Evolutionary conservation across 1,140 invertebrate genomes (phyloP), one percentile per base, ranked within the genome.

Genomic region (Camponotus floridanus): DNA sequence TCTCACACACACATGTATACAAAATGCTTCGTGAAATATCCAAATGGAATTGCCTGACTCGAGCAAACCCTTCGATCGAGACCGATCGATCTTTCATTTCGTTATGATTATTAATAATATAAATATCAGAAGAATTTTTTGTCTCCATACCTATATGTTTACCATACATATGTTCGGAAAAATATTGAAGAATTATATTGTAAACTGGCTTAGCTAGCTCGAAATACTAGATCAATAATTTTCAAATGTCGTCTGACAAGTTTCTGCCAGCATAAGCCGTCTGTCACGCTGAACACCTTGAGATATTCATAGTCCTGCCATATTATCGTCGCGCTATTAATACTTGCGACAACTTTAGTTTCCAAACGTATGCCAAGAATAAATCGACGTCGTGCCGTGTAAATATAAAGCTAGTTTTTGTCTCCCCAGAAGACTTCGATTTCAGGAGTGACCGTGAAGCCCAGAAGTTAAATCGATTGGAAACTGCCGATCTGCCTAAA

Each of bases 281-380:
- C 84, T 76, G 71, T 80, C 79, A 76, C 65, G 39, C 51, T 57
- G 76, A 88, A 88, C 74, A 86, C 91, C 90, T 92, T 91, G 90
- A 90, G 85, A 85, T 93, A 93, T 93, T 92, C 91, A 92, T 93
- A 93, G 80, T 76, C 13, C 48, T 68, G 79, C 57, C 78, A 67
- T 87, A 86, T 42, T 61, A 84, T 79, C 85, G 78, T 55, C 57
- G 51, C 71, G 59, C 70, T 88, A 89, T 90, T 88, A 88, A 90
- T 90, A 92, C 78, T 80, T 31, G 42, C 62, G 80, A 65, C 84
- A 76, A 88, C 85, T 89, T 88, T 88, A 87, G 89, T 84, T 86
- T 51, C 86, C 67, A 33, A 70, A 57, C 67, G 59, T 73, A 78
- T 87, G 91, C 92, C 91, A 92, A 92, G 87, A 87, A 83, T 89